Evolutionary conservation across 2,888 invertebrate genomes (phyloP), one percentile per base, ranked within the genome.

Genomic region (Volucella inflata): DNA sequence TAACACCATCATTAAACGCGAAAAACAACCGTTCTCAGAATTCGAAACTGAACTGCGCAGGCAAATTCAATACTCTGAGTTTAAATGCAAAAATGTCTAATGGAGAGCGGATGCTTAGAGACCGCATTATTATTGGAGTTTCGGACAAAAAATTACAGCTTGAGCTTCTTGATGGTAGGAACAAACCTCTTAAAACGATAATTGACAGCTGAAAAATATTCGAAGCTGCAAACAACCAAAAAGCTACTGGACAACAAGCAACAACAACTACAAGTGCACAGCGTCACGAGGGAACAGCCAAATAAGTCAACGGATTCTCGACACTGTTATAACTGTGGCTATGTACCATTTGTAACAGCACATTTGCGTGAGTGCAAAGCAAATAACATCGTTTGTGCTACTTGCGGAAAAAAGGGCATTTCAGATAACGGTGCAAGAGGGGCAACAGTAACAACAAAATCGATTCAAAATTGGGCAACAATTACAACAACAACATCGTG

Each of bases 111-210:
- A 88, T 88, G 87, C 67, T 88, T 11, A 40, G 75, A 55, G 87
- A 87, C 55, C 87, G 87, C 21, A 88, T 87, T 17, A 77, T 88
- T 2, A 84, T 79, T 11, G 81, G 87, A 11, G 72, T 88, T 10
- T 11, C 57, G 12, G 87, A 87, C 12, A 87, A 87, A 71, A 84
- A 87, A 57, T 36, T 84, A 11, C 17, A 30, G 30, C 6, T 82
- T 46, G 87, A 87, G 59, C 38, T 88, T 14, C 60, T 88, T 57
- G 80, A 87, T 68, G 88, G 80, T 2, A 67, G 46, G n/a, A 75
- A 87, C 30, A 65, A 87, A 57, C 11, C 57, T 48, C 67, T 87
- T 16, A 14, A 62, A 16, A 79, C 70, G 8, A 85, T 87, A n/a
- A 46, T 87, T 48, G 87, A 88, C 30, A 67, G 21, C 17, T 87